phyloP scores from a whole-genome alignment of 1,140 invertebrate species.

The Drosophila santomea region DNA sequence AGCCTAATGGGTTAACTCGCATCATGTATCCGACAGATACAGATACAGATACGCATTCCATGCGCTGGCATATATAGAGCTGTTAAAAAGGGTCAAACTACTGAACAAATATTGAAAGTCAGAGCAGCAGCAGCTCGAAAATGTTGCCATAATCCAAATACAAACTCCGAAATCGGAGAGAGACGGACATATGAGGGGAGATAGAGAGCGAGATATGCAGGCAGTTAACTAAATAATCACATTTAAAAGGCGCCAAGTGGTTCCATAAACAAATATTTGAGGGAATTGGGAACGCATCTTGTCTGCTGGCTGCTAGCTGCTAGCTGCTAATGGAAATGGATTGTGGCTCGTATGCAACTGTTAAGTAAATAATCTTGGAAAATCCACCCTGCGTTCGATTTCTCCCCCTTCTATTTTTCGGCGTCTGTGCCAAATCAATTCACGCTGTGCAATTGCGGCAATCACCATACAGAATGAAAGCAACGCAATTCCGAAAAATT shows the following conservation, averaged over 20 bases:
- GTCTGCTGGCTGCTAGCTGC: slow-evolving; percentile 40
- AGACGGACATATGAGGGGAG: slow-evolving; percentile 1
- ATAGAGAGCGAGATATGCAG: slow-evolving; percentile 16
- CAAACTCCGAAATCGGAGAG: slow-evolving; percentile 16
- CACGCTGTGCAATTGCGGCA: slow-evolving; percentile 65
- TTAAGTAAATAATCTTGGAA: slow-evolving; percentile 64
- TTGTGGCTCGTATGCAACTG: slow-evolving; percentile 44
- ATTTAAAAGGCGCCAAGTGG: slow-evolving; percentile 84
- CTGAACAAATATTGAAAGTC: slow-evolving; percentile 78
- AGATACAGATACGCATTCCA: slow-evolving; percentile 54
- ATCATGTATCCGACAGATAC: slow-evolving; percentile 61
- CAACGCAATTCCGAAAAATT: slow-evolving; percentile 35
- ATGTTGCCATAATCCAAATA: slow-evolving; percentile 51
- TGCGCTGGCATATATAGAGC: slow-evolving; percentile 56
- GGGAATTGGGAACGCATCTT: slow-evolving; percentile 47
- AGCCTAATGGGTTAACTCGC: slow-evolving; percentile 54
- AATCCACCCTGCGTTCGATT: slow-evolving; percentile 14
- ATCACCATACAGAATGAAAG: slow-evolving; percentile 29
- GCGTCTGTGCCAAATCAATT: slow-evolving; percentile 69
- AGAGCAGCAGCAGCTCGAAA: slow-evolving; percentile 28
- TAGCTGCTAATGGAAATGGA: slow-evolving; percentile 36
- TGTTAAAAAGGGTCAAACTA: slow-evolving; percentile 81
- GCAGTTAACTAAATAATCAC: slow-evolving; percentile 81
- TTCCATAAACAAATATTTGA: slow-evolving; percentile 83
- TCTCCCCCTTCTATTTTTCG: neutral